Evolutionary conservation across 2,888 invertebrate genomes (phyloP).

Genomic region (Phyto melanocephala): DNA sequence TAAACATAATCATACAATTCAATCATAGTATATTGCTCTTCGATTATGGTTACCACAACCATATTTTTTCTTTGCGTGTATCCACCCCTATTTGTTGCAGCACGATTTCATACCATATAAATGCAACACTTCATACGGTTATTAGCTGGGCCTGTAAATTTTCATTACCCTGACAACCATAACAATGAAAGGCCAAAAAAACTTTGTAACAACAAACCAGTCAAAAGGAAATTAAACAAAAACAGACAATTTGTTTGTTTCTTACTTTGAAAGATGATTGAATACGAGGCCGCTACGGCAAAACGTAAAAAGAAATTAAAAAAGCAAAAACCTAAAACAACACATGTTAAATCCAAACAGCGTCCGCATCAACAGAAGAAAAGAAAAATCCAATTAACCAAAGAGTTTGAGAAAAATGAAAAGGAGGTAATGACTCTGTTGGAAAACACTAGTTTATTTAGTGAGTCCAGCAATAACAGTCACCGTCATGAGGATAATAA

Average conservation of each 20-base stretch:
- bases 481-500: constrained; percentile 53
- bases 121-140: constrained; percentile 27
- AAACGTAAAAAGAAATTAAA: constrained; percentile 56
- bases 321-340: constrained; percentile 37
- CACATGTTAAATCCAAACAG: constrained; percentile 36
- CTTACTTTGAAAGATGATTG: constrained; percentile 40
- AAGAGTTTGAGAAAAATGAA: constrained; percentile 72
- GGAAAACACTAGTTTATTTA: constrained; percentile 63
- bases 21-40: too few species aligned
- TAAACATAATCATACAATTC: too few species aligned
- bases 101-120: background rate
- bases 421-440: constrained; percentile 71
- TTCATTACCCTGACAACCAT: constrained; percentile 47
- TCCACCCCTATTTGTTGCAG: background rate
- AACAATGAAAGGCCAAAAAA: background rate
- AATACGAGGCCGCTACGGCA: background rate
- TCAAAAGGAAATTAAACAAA: constrained; percentile 28
- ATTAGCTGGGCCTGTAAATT: background rate
- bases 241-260: constrained; percentile 16
- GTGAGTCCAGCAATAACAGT: constrained; percentile 52
- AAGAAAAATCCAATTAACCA: constrained; percentile 72
- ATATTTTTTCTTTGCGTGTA: too few species aligned
- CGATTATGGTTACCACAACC: too few species aligned
- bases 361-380: constrained; percentile 45
- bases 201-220: background rate